A percentile compares a stretch with the other conserved stretches of the same genome.
These are phyloP conservation scores for Galendromus occidentalis DNA, from an alignment of 1,140 invertebrate genomes.

Conservation along the genomic window DNA sequence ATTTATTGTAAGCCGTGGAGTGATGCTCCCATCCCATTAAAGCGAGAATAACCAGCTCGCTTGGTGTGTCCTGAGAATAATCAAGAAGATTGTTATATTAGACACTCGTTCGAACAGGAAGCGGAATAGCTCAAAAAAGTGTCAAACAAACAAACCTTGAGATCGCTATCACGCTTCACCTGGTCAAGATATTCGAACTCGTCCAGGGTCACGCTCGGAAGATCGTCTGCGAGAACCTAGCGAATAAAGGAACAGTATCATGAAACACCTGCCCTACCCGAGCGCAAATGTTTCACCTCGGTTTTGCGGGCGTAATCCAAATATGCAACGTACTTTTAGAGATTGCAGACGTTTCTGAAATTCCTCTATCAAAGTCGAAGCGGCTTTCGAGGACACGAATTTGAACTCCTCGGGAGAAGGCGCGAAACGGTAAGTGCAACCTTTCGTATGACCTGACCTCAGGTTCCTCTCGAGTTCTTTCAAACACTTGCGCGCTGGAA, in stretches of 20 bases:
- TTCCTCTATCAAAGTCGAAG: neutral
- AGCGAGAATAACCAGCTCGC: neutral
- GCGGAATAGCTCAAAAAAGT: too few species aligned
- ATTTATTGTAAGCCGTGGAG: slow-evolving; percentile 3
- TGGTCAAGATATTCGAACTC: neutral
- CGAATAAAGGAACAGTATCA: too few species aligned
- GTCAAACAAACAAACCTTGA: neutral
- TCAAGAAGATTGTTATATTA: neutral
- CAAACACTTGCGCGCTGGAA: neutral
- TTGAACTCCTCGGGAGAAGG: neutral
- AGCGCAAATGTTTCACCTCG: too few species aligned
- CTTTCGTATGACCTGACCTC: neutral
- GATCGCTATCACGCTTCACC: slow-evolving; percentile 6
- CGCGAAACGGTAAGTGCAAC: neutral
- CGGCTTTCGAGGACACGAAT: neutral
- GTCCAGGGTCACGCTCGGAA: neutral
- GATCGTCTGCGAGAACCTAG: neutral
- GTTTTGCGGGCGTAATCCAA: too few species aligned
- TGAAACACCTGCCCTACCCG: too few species aligned
- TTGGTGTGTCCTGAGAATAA: neutral
- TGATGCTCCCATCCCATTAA: neutral
- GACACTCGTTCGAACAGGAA: neutral
- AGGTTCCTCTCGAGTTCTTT: slow-evolving; percentile 3
- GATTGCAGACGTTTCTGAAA: neutral
- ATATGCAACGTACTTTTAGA: neutral